Evolutionary conservation across 2,888 invertebrate species (phyloP).

Genomic region (Nasonovia ribisnigri): DNA sequence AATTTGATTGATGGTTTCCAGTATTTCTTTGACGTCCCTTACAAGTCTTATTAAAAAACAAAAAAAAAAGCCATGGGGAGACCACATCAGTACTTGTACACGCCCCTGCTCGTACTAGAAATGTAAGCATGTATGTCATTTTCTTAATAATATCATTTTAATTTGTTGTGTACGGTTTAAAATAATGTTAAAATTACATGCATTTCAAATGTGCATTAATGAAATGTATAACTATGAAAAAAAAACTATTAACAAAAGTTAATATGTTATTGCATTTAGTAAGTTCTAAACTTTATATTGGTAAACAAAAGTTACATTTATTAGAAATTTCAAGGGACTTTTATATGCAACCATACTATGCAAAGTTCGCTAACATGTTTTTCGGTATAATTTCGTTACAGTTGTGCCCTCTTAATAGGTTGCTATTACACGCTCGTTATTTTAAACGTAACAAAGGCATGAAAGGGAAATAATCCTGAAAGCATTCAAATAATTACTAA

Average conservation of each 20-base stretch:
- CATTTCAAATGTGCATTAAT: neutral
- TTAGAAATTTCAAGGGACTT: neutral
- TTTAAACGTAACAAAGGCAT: neutral
- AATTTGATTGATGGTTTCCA: neutral
- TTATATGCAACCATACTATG: neutral
- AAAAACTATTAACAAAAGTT: neutral
- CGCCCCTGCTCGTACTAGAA: neutral
- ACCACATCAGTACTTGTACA: neutral
- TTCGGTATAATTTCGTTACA: conserved; percentile 9
- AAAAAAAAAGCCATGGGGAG: neutral
- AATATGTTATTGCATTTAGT: neutral
- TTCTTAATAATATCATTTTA: neutral
- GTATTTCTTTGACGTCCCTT: neutral
- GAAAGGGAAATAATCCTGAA: neutral
- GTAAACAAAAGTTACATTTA: neutral
- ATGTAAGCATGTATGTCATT: neutral
- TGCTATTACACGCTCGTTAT: neutral
- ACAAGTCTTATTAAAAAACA: neutral
- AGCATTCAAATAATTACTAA: neutral
- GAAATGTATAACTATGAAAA: neutral
- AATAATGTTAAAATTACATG: neutral
- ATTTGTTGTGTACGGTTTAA: neutral
- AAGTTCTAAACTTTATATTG: neutral
- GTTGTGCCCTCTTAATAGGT: neutral
- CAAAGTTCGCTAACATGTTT: neutral